Conservation (phyloP, 2,888 invertebrate species). For the Protonemura montana region DNA sequence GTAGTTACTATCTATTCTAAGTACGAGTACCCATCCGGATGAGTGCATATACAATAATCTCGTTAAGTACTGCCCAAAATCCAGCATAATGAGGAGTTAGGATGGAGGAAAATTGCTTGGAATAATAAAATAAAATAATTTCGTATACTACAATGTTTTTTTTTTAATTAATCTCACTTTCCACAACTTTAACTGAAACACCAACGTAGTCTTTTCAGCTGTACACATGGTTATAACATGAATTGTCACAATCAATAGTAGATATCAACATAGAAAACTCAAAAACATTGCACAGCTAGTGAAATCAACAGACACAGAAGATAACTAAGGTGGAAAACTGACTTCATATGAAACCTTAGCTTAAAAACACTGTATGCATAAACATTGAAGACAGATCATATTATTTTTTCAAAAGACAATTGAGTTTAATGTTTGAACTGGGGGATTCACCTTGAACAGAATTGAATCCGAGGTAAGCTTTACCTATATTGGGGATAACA, state of each 20-base stretch:
- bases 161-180: slow-evolving; percentile 30
- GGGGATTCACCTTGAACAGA: not conserved
- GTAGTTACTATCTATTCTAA: too few relatives aligned
- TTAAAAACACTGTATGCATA: not conserved
- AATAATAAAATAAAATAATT: not conserved
- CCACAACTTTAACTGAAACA: slow-evolving; percentile 32
- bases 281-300: slow-evolving; percentile 34
- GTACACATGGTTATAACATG: slow-evolving; percentile 20
- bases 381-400: not conserved
- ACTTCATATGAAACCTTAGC: not conserved
- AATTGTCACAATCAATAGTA: slow-evolving; percentile 20
- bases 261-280: not conserved
- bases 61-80: too few relatives aligned
- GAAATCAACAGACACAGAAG: slow-evolving; percentile 26
- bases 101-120: too few relatives aligned
- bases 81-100: too few relatives aligned
- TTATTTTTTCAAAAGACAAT: not conserved
- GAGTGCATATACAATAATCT: too few relatives aligned
- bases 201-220: slow-evolving; percentile 9
- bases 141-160: not conserved
- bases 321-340: slow-evolving; percentile 29
- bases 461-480: too few relatives aligned
- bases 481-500: too few relatives aligned
- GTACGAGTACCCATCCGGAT: too few relatives aligned
- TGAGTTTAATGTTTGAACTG: not conserved